These are phyloP conservation scores for Aproaerema taeniolella DNA, from an alignment of 2,888 invertebrate genomes.

Conservation along the genomic window DNA sequence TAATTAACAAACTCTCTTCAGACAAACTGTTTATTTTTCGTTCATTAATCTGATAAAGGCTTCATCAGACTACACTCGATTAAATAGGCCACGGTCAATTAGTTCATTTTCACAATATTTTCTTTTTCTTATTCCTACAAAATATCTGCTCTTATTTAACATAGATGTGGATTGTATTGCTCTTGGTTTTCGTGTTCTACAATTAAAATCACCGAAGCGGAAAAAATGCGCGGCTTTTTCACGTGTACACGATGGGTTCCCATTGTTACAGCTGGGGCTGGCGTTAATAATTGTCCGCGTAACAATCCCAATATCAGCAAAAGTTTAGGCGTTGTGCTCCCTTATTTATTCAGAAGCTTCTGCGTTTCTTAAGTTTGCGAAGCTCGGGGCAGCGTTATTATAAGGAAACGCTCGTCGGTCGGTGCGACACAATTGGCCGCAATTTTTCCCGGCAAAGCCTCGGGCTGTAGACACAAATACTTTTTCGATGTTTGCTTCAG, in stretches of 20 bases:
- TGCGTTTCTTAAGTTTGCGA: slow-evolving; percentile 46
- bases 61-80: background rate
- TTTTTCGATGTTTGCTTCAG: slow-evolving; percentile 25
- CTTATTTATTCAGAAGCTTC: slow-evolving; percentile 61
- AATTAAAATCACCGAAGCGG: background rate
- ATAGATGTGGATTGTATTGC: too few relatives aligned
- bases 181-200: too few relatives aligned
- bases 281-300: slow-evolving; percentile 49
- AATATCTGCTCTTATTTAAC: too few relatives aligned
- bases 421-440: slow-evolving; percentile 29
- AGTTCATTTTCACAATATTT: too few relatives aligned
- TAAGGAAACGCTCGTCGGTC: slow-evolving; percentile 20
- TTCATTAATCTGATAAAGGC: background rate
- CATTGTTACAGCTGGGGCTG: slow-evolving; percentile 42
- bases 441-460: slow-evolving; percentile 32
- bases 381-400: slow-evolving; percentile 32
- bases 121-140: too few relatives aligned
- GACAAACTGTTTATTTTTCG: background rate
- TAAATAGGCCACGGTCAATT: background rate
- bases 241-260: slow-evolving; percentile 15
- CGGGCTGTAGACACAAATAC: slow-evolving; percentile 28
- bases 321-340: slow-evolving; percentile 46
- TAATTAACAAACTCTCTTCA: background rate
- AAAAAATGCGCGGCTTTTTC: background rate
- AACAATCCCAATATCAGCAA: slow-evolving; percentile 63